Conservation (phyloP, 1,140 invertebrate genomes). For the Antheraea pernyi region DNA sequence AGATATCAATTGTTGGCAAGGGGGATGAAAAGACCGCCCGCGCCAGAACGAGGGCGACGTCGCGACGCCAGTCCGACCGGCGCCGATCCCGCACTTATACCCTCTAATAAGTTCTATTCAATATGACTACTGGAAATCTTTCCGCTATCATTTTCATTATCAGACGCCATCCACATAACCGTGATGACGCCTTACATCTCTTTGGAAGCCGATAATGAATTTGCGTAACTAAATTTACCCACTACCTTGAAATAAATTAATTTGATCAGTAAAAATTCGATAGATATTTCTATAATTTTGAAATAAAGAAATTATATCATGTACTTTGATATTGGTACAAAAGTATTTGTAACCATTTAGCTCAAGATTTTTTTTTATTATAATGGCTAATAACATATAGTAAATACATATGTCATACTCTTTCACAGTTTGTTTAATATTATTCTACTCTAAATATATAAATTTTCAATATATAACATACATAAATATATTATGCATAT, state of each 20-base stretch:
- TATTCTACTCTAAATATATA: no score
- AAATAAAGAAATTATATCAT: no score
- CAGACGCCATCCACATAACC: background rate
- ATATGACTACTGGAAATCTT: conserved; percentile 14
- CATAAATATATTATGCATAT: no score
- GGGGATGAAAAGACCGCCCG: conserved; percentile 29
- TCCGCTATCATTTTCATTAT: conserved; percentile 27
- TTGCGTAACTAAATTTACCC: background rate
- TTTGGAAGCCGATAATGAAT: background rate
- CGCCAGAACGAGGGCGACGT: conserved; percentile 39
- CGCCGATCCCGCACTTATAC: conserved; percentile 50
- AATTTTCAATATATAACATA: no score
- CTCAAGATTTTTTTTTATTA: no score
- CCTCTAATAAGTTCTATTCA: conserved; percentile 55
- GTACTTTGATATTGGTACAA: no score
- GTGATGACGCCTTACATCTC: background rate
- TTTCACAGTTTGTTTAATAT: no score
- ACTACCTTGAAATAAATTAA: conserved; percentile 21
- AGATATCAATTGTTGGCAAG: conserved; percentile 12
- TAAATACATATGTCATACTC: no score
- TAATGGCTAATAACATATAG: no score
- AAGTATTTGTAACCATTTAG: no score
- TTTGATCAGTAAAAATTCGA: background rate
- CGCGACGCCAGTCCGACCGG: conserved; percentile 70
- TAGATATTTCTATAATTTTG: no score